phyloP scores from a whole-genome alignment of 2,797 vertebrate genomes.

The Alosa sapidissima region DNA sequence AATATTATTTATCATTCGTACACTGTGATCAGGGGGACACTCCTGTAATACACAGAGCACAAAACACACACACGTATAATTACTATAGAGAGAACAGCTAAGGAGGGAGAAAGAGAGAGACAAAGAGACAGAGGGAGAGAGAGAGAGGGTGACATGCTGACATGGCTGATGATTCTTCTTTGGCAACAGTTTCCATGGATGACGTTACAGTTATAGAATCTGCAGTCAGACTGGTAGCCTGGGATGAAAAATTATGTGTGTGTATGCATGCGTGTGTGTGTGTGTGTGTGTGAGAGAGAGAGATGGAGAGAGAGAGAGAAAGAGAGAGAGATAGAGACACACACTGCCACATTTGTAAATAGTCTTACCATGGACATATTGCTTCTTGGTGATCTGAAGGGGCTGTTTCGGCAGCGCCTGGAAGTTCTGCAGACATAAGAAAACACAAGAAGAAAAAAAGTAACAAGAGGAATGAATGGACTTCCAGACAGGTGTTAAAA shows the following conservation, averaged over 20 bases:
- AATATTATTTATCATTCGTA: too few species aligned
- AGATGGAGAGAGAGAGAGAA: conserved; percentile 27
- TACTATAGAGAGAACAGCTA: neutral
- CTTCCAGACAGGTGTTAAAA: neutral
- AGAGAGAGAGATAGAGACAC: conserved; percentile 36
- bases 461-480: neutral
- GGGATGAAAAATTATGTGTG: neutral
- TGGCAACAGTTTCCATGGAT: neutral
- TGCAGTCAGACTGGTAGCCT: neutral
- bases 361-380: conserved; percentile 75
- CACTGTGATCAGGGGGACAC: too few species aligned
- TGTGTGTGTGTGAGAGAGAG: neutral
- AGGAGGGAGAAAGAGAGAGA: neutral
- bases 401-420: conserved; percentile 89
- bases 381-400: conserved; percentile 77
- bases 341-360: neutral
- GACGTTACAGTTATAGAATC: neutral
- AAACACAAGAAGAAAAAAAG: neutral
- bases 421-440: conserved; percentile 79
- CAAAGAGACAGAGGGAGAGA: neutral
- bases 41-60: too few species aligned
- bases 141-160: conserved; percentile 12
- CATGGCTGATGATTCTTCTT: neutral
- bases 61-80: too few species aligned
- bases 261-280: neutral